These are phyloP conservation scores for Lasioglossum morio DNA, from an alignment of 2,888 invertebrate species.

Conservation along the genomic window DNA sequence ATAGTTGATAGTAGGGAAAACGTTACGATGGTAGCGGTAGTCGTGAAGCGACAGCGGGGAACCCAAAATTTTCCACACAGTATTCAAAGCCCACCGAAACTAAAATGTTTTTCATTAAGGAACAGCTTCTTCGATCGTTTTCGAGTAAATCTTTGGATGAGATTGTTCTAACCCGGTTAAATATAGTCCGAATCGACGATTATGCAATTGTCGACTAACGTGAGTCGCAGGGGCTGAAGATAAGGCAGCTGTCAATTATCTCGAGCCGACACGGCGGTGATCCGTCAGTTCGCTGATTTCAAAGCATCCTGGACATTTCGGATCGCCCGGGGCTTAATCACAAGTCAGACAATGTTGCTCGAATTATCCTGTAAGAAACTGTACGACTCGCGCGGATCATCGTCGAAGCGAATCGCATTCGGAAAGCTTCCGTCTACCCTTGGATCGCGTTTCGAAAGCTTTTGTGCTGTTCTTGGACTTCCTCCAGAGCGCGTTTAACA, in stretches of 20 bases:
- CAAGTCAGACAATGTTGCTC: not conserved
- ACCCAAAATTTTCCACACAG: too few relatives aligned
- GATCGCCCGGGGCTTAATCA: not conserved
- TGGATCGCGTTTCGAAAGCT: constrained; percentile 11
- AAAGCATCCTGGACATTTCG: not conserved
- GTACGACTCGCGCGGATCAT: too few relatives aligned
- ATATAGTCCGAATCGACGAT: not conserved
- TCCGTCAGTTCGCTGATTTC: not conserved
- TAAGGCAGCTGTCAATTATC: not conserved
- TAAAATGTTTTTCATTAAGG: too few relatives aligned
- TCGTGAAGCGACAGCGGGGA: too few relatives aligned
- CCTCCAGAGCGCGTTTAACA: constrained; percentile 8
- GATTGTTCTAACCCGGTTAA: not conserved
- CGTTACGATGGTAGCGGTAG: too few relatives aligned
- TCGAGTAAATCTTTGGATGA: not conserved
- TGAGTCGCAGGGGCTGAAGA: not conserved
- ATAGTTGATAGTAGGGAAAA: too few relatives aligned
- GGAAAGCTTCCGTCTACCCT: constrained; percentile 8
- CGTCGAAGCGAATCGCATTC: not conserved
- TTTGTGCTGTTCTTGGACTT: constrained; percentile 5
- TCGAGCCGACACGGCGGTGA: not conserved
- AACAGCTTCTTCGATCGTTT: not conserved
- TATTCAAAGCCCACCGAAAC: too few relatives aligned
- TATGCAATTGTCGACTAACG: not conserved
- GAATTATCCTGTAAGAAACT: not conserved